phyloP scores from a whole-genome alignment of 2,113 vertebrate species.

The Tragelaphus buxtoni region DNA sequence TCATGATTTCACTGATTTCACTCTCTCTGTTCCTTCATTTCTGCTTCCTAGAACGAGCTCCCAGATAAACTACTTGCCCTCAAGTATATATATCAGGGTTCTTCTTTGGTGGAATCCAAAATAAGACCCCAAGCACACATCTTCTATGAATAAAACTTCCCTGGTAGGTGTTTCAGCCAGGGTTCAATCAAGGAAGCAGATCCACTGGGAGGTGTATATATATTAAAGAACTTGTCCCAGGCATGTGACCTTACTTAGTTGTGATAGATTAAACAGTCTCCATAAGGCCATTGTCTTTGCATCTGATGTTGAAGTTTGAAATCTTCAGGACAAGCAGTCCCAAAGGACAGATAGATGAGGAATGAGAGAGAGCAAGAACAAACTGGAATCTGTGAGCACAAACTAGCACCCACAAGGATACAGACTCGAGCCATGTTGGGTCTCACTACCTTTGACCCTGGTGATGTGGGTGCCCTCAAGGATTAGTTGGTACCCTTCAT shows the following conservation, averaged over 20 bases:
- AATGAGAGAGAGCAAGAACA: background rate
- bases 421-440: background rate
- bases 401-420: background rate
- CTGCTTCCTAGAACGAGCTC: background rate
- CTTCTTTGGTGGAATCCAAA: background rate
- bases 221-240: background rate
- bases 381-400: background rate
- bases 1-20: background rate
- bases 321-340: background rate
- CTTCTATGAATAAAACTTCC: background rate
- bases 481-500: background rate
- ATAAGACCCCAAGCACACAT: background rate
- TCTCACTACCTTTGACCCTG: background rate
- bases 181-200: background rate
- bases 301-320: background rate
- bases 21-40: background rate
- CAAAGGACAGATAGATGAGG: background rate
- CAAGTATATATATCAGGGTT: background rate
- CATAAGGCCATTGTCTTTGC: background rate
- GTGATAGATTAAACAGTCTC: background rate
- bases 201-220: background rate
- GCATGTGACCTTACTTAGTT: background rate
- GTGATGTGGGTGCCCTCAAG: background rate
- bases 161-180: too few species aligned
- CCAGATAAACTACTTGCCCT: background rate